Percentiles rank a stretch among this genome's conserved stretches.
These are phyloP conservation scores for Priocnemis perturbator DNA, from an alignment of 2,888 invertebrate genomes.

Conservation along the genomic window DNA sequence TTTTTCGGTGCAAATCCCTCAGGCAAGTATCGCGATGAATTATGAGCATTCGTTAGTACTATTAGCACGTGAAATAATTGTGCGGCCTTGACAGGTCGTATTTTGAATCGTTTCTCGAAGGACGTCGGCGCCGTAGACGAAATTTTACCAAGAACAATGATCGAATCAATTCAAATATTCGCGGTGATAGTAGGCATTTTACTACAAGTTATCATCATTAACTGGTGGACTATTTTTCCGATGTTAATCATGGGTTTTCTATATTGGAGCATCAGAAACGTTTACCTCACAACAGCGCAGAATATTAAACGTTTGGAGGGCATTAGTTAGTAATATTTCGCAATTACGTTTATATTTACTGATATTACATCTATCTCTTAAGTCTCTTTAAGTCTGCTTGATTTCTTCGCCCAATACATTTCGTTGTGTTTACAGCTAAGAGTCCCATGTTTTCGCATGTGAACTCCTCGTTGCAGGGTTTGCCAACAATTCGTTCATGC, in stretches of 20 bases:
- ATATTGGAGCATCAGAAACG: constrained; percentile 80
- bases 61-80: constrained; percentile 7
- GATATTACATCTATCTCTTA: no score
- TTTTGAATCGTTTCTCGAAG: constrained; percentile 90
- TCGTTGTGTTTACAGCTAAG: constrained; percentile 67
- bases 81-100: constrained; percentile 79
- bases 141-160: constrained; percentile 80
- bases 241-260: constrained; percentile 80
- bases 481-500: constrained; percentile 90
- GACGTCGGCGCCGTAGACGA: constrained; percentile 89
- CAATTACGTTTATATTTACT: neutral
- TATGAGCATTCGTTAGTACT: neutral
- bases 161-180: constrained; percentile 82
- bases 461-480: constrained; percentile 89
- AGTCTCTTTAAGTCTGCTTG: neutral
- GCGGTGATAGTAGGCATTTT: constrained; percentile 85
- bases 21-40: constrained; percentile 76
- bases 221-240: constrained; percentile 82
- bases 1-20: constrained; percentile 92
- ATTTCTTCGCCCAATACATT: constrained; percentile 1
- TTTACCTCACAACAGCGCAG: constrained; percentile 85
- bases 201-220: constrained; percentile 83
- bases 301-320: constrained; percentile 83
- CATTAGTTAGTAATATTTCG: constrained; percentile 69
- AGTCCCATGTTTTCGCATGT: constrained; percentile 96